Evolutionary conservation across 2,888 invertebrate genomes (phyloP).

Genomic region (Dione juno): DNA sequence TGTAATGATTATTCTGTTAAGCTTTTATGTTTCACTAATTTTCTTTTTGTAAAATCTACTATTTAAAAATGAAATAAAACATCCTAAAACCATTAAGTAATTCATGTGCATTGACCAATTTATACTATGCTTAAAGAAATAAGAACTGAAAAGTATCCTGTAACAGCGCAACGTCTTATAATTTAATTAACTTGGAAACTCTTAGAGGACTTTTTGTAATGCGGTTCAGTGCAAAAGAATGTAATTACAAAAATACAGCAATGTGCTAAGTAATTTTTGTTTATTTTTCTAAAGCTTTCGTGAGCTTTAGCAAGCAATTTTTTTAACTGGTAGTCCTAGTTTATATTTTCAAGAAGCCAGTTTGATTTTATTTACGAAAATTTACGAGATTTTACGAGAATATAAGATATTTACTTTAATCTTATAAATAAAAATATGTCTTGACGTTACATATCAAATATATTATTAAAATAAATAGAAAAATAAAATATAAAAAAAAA

Average conservation of each 20-base stretch:
- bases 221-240: constrained; percentile 10
- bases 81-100: background rate
- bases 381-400: no score
- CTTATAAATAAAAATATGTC: no score
- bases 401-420: no score
- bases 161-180: background rate
- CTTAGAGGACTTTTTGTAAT: constrained; percentile 6
- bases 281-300: background rate
- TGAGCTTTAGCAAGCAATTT: no score
- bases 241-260: background rate
- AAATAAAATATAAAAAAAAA: background rate
- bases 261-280: background rate
- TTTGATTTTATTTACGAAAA: no score
- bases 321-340: no score
- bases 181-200: constrained; percentile 13
- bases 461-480: no score
- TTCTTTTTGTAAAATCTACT: no score
- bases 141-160: background rate
- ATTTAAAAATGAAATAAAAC: background rate
- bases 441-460: no score
- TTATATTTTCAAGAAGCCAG: no score
- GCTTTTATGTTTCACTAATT: no score
- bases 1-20: no score
- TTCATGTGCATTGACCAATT: background rate
- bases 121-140: constrained; percentile 6